A percentile compares a stretch with the other conserved stretches of the same genome.
Evolutionary conservation across 2,113 vertebrate genomes (phyloP).

Genomic region (Pelobates fuscus): DNA sequence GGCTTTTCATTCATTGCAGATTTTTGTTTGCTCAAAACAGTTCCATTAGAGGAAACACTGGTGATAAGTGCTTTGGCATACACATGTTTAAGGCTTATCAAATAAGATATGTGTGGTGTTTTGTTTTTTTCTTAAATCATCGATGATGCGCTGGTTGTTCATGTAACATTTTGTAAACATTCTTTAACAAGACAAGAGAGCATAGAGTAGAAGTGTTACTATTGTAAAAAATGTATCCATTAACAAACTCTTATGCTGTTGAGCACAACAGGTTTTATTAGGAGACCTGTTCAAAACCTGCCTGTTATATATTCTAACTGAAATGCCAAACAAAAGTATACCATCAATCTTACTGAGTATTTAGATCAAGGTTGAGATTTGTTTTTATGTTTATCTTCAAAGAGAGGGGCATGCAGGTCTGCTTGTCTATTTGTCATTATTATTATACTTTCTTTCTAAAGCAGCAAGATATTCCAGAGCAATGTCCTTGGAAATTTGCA

Average conservation of each 20-base stretch:
- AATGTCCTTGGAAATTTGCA: too few species aligned
- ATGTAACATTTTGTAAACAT: not conserved
- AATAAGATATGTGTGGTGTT: not conserved
- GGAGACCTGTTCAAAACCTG: not conserved
- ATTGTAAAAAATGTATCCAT: constrained; percentile 6
- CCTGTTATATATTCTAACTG: not conserved
- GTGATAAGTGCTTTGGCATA: not conserved
- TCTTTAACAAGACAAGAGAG: not conserved
- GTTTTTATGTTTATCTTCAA: too few species aligned
- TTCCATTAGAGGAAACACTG: not conserved
- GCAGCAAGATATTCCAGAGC: too few species aligned
- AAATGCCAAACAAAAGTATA: not conserved
- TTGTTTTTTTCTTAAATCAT: not conserved
- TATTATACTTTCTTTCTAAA: too few species aligned
- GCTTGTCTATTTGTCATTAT: too few species aligned
- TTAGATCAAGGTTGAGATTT: too few species aligned
- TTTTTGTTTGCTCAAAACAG: not conserved
- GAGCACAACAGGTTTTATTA: not conserved
- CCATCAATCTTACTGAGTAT: too few species aligned
- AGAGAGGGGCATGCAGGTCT: too few species aligned
- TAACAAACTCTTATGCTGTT: not conserved
- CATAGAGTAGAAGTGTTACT: not conserved
- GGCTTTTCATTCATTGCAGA: not conserved
- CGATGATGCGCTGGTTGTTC: not conserved
- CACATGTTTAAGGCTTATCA: not conserved